Conservation (phyloP, 2,888 invertebrate genomes). For the Taphrorychus bicolor region DNA sequence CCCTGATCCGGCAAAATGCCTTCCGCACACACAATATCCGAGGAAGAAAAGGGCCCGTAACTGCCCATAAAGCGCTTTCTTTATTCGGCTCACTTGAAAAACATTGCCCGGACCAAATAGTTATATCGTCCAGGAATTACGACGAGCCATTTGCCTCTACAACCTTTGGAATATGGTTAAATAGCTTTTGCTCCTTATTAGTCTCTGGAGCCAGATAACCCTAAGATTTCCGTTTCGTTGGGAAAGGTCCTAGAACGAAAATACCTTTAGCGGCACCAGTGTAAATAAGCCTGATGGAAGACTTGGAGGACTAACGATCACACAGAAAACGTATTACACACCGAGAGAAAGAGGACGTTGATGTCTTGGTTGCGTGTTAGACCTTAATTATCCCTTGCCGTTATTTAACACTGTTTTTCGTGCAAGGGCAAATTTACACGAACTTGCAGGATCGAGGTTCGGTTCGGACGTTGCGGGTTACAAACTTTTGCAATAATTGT, state of each 20-base stretch:
- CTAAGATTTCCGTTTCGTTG: neutral
- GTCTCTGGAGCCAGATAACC: constrained; percentile 2
- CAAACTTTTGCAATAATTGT: neutral
- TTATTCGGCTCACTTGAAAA: constrained; percentile 45
- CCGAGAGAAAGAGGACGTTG: constrained; percentile 43
- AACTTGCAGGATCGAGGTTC: constrained; percentile 23
- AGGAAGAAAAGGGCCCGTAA: neutral
- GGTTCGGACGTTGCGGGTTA: neutral
- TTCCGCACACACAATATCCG: neutral
- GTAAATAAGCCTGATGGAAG: neutral
- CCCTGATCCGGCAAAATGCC: neutral
- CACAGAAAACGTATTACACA: constrained; percentile 32
- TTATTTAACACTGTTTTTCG: constrained; percentile 46
- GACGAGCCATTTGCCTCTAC: constrained; percentile 7
- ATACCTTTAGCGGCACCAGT: neutral
- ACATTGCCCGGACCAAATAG: constrained; percentile 41
- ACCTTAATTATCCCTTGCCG: constrained; percentile 47
- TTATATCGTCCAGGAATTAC: constrained; percentile 22
- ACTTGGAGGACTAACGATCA: too few species aligned
- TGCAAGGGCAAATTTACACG: constrained; percentile 32
- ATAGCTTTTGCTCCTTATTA: constrained; percentile 2
- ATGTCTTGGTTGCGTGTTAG: constrained; percentile 51
- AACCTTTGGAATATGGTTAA: constrained; percentile 2
- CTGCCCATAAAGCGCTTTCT: constrained; percentile 47
- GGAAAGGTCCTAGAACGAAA: neutral